These are phyloP conservation scores for Trachythela sp. DNA, from an alignment of 64 coral and sea anemone genomes.

Conservation along the genomic window DNA sequence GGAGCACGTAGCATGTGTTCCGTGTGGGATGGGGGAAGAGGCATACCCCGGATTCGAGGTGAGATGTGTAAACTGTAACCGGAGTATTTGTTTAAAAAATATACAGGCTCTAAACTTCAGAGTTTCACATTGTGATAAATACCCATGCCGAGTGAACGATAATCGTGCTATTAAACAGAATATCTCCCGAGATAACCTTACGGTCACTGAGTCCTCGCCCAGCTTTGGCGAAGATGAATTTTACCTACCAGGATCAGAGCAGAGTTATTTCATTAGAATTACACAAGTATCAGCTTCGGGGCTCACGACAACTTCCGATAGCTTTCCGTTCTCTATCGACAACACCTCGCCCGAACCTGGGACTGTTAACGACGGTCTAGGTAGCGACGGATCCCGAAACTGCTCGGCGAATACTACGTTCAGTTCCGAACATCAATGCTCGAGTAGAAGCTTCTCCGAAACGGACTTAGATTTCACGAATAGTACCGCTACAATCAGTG, in stretches of 20 bases:
- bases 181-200: background rate
- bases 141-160: background rate
- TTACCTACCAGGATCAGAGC: background rate
- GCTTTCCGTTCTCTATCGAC: background rate
- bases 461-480: constrained; percentile 90
- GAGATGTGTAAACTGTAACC: background rate
- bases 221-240: background rate
- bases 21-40: constrained; percentile 41
- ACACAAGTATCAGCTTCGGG: background rate
- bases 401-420: background rate
- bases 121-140: constrained; percentile 1
- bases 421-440: constrained; percentile 78
- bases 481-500: constrained; percentile 65
- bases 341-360: constrained; percentile 33
- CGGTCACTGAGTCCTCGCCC: background rate
- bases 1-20: constrained; percentile 38
- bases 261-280: constrained; percentile 10
- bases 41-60: constrained; percentile 13
- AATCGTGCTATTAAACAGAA: background rate
- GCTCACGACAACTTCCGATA: background rate
- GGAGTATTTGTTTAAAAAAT: background rate
- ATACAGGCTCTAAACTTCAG: background rate
- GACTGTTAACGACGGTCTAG: constrained; percentile 74
- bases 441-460: constrained; percentile 77
- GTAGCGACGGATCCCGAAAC: constrained; percentile 44